phyloP scores from a whole-genome alignment of 2,888 invertebrate species.

The Agonum fuliginosum region DNA sequence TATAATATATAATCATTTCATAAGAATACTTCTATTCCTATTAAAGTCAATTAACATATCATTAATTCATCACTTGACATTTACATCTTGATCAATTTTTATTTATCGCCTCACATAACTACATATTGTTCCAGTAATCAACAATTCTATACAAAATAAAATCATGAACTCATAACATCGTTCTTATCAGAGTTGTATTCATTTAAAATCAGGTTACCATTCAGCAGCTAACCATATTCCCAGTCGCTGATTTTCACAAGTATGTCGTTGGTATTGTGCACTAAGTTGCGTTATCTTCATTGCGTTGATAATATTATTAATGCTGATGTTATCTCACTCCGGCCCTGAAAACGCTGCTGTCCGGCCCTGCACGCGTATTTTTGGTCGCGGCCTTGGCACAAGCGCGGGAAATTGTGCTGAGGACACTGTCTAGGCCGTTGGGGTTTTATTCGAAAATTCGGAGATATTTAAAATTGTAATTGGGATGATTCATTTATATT shows the following conservation, averaged over 20 bases:
- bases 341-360: conserved; percentile 26
- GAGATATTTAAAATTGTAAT: neutral
- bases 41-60: no score
- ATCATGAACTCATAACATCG: conserved; percentile 34
- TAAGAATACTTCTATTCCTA: no score
- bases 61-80: neutral
- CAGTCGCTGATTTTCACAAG: conserved; percentile 13
- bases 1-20: no score
- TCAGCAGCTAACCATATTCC: neutral
- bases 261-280: neutral
- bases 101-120: neutral
- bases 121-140: conserved; percentile 16
- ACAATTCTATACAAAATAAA: neutral
- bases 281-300: neutral
- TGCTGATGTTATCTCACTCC: conserved; percentile 15
- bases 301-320: conserved; percentile 33
- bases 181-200: conserved; percentile 19
- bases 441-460: neutral
- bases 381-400: conserved; percentile 25
- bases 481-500: neutral
- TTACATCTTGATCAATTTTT: neutral
- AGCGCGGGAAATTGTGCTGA: neutral
- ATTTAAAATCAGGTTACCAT: conserved; percentile 33
- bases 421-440: conserved; percentile 20
- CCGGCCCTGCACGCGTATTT: conserved; percentile 9